Evolutionary conservation across 2,888 invertebrate genomes (phyloP), one percentile per base, ranked within the genome.

Genomic region (Poecilobothrus nobilitatus): DNA sequence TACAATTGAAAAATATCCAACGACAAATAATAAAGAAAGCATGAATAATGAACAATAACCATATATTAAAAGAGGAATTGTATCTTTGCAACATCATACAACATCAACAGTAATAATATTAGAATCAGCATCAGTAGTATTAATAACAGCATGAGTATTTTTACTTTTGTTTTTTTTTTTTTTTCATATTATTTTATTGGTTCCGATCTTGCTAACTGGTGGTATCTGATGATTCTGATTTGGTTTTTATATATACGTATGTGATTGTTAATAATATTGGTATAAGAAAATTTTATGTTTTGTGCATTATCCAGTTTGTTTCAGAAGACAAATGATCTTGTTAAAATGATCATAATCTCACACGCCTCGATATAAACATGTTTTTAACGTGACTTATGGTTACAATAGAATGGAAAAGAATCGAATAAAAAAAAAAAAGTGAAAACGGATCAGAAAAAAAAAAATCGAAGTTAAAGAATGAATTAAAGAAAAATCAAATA

Each of bases 1-100:
- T 6, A 53, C 53, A 53, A 53, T 53, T 53, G 5, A 41, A 74
- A 74, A 74, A 74, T 74, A 74, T 74, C 74, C 71, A 70, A n/a
- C n/a, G 66, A 68, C 33, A 41, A 63, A 67, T 18, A 44, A 22
- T 18, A 61, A 37, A 62, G 61, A 37, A 61, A 68, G 61, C 62
- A 63, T 21, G 20, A 33, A 65, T 65, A 34, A 37, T 41, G 21
- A 27, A 63, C 68, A 27, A 67, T 63, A 63, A 21, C 20, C 27
- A 27, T 27, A 27, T 27, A n/a, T n/a, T n/a, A n/a, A n/a, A 27
- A 27, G 27, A 27, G 27, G 27, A 27, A 5, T 27, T 27, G 2
- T 27, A 27, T 27, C 27, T 5, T 27, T 27, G 5, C n/a, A n/a
- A n/a, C n/a, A 27, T 27, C 27, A 27, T 27, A 12, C 41, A 63